A percentile compares a stretch with the other conserved stretches of the same genome.
Evolutionary conservation across 2,113 vertebrate species (phyloP).

Genomic region (Nettapus auritus): DNA sequence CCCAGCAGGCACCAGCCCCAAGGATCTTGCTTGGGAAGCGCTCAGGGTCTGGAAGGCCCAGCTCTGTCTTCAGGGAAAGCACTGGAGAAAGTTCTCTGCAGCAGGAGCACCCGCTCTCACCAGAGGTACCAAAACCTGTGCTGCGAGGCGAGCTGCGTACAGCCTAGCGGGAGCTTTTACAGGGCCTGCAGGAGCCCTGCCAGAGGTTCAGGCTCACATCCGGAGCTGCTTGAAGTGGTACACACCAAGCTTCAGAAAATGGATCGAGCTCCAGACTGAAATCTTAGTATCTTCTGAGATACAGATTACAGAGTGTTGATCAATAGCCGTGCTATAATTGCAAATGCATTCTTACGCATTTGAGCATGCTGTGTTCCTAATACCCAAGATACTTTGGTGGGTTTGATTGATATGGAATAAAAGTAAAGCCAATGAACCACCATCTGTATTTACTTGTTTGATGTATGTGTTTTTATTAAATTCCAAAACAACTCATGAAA

Average conservation of each 20-base stretch:
- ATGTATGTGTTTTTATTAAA: background rate
- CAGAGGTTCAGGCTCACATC: rapidly evolving
- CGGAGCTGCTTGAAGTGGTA: background rate
- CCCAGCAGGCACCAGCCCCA: background rate
- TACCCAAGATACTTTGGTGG: background rate
- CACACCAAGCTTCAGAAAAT: background rate
- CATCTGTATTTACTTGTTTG: background rate
- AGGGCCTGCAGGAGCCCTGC: background rate
- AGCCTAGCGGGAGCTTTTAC: background rate
- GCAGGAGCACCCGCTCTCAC: too few species aligned
- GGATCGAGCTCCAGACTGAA: background rate
- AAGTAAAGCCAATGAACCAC: background rate
- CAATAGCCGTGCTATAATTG: background rate
- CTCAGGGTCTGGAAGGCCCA: background rate
- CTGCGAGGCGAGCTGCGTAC: background rate
- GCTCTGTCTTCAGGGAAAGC: background rate
- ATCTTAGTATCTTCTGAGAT: background rate
- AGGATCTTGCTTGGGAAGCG: background rate
- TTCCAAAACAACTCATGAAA: background rate
- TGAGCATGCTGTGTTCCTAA: background rate
- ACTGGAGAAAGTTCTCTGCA: too few species aligned
- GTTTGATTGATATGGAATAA: conserved; percentile 2
- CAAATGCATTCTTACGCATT: background rate
- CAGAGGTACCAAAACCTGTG: too few species aligned
- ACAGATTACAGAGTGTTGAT: conserved; percentile 21